Percentiles rank a stretch among this genome's conserved stretches.
Evolutionary conservation across 2,797 vertebrate genomes (phyloP).

Genomic region (Amblyopsis hoosieri): DNA sequence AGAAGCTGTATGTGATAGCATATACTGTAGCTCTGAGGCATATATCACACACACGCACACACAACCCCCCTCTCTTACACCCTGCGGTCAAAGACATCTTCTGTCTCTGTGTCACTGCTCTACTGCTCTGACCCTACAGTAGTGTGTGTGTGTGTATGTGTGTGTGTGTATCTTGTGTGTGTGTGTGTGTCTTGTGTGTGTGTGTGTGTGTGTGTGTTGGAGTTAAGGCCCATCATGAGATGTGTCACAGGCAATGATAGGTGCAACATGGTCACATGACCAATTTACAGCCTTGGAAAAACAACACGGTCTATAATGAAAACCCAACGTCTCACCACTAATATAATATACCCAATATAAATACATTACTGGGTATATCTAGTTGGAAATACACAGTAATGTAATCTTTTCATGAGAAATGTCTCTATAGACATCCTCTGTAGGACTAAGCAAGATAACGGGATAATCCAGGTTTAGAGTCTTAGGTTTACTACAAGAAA

Average conservation of each 20-base stretch:
- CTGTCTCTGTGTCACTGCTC: constrained; percentile 58
- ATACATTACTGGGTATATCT: background rate
- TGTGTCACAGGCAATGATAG: constrained; percentile 52
- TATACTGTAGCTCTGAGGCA: constrained; percentile 48
- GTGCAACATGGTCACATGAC: constrained; percentile 46
- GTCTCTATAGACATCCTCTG: no score
- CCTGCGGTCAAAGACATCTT: constrained; percentile 52
- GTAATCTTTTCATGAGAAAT: no score
- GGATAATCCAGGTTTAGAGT: no score
- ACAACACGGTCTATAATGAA: constrained; percentile 8
- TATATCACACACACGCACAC: constrained; percentile 32
- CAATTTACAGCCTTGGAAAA: constrained; percentile 13
- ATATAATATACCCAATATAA: background rate
- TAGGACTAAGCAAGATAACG: no score
- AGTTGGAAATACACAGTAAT: no score
- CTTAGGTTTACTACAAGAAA: no score
- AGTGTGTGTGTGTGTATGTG: constrained; percentile 18
- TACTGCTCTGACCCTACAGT: constrained; percentile 45
- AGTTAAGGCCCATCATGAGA: constrained; percentile 26
- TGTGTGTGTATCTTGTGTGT: constrained; percentile 15
- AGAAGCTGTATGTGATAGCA: constrained; percentile 61
- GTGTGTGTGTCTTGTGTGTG: constrained; percentile 15
- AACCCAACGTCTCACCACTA: background rate
- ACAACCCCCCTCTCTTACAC: background rate
- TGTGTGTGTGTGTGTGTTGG: constrained; percentile 10